Percentiles rank a stretch among this genome's conserved stretches.
These are phyloP conservation scores for Fragum sueziense DNA, from an alignment of 2,888 invertebrate species.

Conservation along the genomic window DNA sequence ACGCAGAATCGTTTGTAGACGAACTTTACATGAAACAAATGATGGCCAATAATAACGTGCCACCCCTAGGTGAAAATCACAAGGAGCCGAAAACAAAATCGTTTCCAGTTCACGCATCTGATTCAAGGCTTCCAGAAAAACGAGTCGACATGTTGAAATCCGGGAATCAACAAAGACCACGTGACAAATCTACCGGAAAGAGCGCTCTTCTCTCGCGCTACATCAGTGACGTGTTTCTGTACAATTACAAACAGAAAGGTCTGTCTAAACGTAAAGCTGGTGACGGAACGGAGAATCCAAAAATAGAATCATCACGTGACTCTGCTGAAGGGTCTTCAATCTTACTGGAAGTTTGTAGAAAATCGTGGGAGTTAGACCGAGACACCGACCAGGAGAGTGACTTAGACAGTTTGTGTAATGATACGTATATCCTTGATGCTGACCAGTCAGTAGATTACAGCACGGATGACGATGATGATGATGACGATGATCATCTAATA, in stretches of 20 bases:
- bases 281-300: neutral
- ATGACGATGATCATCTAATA: neutral
- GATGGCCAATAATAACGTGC: neutral
- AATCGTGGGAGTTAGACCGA: constrained; percentile 30
- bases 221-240: constrained; percentile 1
- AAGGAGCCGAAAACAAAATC: neutral
- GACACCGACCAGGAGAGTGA: constrained; percentile 30
- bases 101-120: neutral
- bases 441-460: constrained; percentile 1
- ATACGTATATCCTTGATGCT: neutral
- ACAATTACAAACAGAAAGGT: neutral
- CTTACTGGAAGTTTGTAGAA: constrained; percentile 18
- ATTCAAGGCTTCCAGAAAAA: neutral
- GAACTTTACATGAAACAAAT: neutral
- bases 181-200: neutral
- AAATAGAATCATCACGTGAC: neutral
- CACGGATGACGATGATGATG: neutral
- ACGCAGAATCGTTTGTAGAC: neutral
- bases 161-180: constrained; percentile 2
- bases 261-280: neutral
- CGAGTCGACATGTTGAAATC: constrained; percentile 35
- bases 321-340: constrained; percentile 3
- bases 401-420: constrained; percentile 12
- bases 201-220: neutral
- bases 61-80: neutral